Conservation (phyloP, 2,113 vertebrate species). For the Perccottus glenii region DNA sequence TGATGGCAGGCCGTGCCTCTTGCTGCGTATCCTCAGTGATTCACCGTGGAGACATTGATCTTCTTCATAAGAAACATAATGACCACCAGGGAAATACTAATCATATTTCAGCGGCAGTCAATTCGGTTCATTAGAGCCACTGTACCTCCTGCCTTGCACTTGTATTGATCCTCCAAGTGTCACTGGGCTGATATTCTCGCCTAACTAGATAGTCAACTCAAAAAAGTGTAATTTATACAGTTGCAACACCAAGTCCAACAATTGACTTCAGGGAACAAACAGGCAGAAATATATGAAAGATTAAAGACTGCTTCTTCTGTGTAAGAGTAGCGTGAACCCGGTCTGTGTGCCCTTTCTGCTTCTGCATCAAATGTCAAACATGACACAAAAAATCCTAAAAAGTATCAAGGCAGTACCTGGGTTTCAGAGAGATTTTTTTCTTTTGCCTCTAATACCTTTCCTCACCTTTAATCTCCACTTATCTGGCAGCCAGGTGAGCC, state of each 20-base stretch:
- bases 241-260: conserved; percentile 34
- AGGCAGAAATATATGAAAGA: conserved; percentile 36
- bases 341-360: conserved; percentile 41
- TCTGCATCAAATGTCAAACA: conserved; percentile 66
- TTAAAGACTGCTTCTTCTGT: conserved; percentile 13
- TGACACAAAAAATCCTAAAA: conserved; percentile 63
- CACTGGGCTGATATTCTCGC: conserved; percentile 62
- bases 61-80: conserved; percentile 78
- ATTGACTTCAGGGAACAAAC: conserved; percentile 36
- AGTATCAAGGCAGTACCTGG: conserved; percentile 61
- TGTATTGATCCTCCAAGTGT: conserved; percentile 72
- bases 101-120: conserved; percentile 78
- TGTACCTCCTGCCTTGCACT: conserved; percentile 68
- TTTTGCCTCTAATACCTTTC: conserved; percentile 59
- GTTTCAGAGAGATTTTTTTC: conserved; percentile 59
- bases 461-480: conserved; percentile 74
- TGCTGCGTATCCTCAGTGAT: conserved; percentile 68
- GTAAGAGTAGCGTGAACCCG: conserved; percentile 8
- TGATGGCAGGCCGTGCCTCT: conserved; percentile 57
- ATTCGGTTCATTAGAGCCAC: conserved; percentile 76
- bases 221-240: conserved; percentile 60
- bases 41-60: conserved; percentile 77
- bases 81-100: conserved; percentile 75
- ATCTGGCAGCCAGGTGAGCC: conserved; percentile 73
- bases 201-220: conserved; percentile 62